Evolutionary conservation across 1,140 invertebrate species (phyloP), one percentile per base, ranked within the genome.

Genomic region (Drosophila pandora): DNA sequence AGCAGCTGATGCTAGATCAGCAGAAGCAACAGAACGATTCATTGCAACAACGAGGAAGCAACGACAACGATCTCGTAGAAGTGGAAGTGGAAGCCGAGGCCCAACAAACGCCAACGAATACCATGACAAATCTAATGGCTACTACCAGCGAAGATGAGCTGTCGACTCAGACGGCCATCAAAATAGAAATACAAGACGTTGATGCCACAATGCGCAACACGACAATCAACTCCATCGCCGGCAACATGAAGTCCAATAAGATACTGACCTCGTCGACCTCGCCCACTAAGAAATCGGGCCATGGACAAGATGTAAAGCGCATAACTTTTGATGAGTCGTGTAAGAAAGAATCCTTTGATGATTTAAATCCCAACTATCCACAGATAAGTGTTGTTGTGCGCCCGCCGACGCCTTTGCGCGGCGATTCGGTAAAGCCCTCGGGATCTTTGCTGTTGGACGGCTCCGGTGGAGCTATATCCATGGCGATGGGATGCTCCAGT

Each of bases 331-430:
- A 92, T 90, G 91, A 91, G 76, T 92, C 91, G 69, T 91, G 90
- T 91, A 92, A 92, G 83, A 91, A 91, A 90, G 90, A 92, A 91
- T 91, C 90, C 79, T 90, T 91, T 90, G 91, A 92, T 91, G 91
- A 91, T 90, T 90, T 91, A 90, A 90, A 88, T 91, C 90, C 90
- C 62, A 90, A 91, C 82, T 90, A 91, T 88, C 85, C 94, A 55
- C 93, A 93, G 92, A 94, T 95, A 55, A 94, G 94, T 90, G 95
- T 95, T 52, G 94, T 95, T 50, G 94, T 95, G 22, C 94, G 95
- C 87, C 95, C 95, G 25, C 95, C 95, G 49, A 95, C 95, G 45
- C 95, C 95, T 22, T 93, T 91, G 74, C 85, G 90, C 71, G 90
- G 90, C 47, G 90, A 91, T 64, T 84, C 71, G 23, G 62, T 91